Evolutionary conservation across 2,113 vertebrate species (phyloP), one percentile per base, ranked within the genome.

Genomic region (Pardalotus punctatus): DNA sequence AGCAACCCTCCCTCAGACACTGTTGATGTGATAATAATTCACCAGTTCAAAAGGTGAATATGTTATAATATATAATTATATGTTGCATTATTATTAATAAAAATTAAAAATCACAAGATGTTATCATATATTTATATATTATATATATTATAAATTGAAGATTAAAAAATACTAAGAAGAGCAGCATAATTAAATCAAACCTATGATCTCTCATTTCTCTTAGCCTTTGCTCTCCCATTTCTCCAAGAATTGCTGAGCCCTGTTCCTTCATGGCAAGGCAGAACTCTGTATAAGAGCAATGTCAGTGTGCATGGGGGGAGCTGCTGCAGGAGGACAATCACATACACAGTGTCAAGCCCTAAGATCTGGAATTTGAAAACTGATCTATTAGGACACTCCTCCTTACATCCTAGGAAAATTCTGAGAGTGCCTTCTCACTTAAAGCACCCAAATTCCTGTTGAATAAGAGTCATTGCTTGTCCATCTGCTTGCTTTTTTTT

Each of bases 401-500:
- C 87, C 74, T 89, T 58, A 27, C 23, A 62, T 60, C 31, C 15
- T 72, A 81, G 48, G 54, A 81, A 91, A 84, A 89, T 79, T 51
- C 29, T 86, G 31, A 70, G n/a, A 36, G 47, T 85, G 51, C 61
- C 57, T 96, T 95, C 84, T 96, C 83, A 58, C 76, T 93, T 33
- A 31, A 42, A 87, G 61, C 0, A 0, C 71, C 11, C 53, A 58
- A 64, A 94, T 83, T 91, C 69, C 50, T 91, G 58, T 92, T 92
- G 88, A 94, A 67, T 94, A 94, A 94, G 83, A 94, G 69, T 91
- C 86, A 67, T 47, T 92, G 40, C 87, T 72, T 77, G 61, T 94
- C 90, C 96, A 95, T 97, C 96, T 97, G 96, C 93, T 94, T 94
- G 72, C 77, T 81, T 94, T 97, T 93, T 93, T 93, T 94, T 89